Percentiles rank a stretch among this genome's conserved stretches.
Conservation (phyloP, 2,888 invertebrate species). For the Mesochorus sp. region DNA sequence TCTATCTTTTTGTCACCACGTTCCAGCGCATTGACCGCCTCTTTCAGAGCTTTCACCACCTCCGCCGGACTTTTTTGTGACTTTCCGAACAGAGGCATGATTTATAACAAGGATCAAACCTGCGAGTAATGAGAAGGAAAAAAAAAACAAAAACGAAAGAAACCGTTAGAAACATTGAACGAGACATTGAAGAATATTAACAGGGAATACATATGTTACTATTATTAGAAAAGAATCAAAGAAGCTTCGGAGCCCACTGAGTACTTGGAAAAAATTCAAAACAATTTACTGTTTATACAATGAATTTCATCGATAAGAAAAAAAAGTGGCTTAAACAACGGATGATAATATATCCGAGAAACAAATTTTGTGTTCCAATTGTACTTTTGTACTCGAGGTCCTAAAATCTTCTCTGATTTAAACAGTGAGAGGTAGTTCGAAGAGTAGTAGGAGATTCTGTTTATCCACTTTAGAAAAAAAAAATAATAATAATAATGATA, state of each 20-base stretch:
- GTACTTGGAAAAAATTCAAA: not conserved
- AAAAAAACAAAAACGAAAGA: conserved; percentile 15
- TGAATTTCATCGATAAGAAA: no score
- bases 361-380: no score
- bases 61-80: conserved; percentile 99
- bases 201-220: no score
- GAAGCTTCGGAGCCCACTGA: not conserved
- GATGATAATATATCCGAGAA: no score
- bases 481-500: not conserved
- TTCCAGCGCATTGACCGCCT: conserved; percentile 96
- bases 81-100: conserved; percentile 98
- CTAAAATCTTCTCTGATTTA: not conserved
- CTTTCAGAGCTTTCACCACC: conserved; percentile 95
- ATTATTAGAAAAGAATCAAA: conserved; percentile 3
- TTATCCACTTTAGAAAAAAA: not conserved
- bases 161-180: no score
- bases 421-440: not conserved
- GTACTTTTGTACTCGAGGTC: no score
- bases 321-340: no score
- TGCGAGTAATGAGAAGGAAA: conserved; percentile 50
- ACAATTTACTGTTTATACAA: not conserved
- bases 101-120: conserved; percentile 73
- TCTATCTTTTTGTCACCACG: conserved; percentile 98
- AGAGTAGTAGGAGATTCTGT: conserved; percentile 12
- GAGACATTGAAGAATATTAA: no score